phyloP scores from a whole-genome alignment of 2,797 vertebrate genomes.

The Cichlasoma orientale region DNA sequence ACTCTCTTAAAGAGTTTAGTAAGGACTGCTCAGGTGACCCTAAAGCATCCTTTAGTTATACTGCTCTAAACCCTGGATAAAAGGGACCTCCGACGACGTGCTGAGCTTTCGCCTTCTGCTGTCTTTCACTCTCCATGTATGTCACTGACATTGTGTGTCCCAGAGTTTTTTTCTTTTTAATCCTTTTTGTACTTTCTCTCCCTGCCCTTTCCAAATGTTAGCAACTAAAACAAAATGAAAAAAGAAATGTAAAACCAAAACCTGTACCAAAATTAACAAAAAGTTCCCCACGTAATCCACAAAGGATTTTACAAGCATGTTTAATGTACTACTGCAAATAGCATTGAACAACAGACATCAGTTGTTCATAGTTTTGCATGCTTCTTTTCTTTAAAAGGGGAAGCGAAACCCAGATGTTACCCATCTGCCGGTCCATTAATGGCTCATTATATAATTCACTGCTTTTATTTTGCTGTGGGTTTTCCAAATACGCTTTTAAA shows the following conservation, averaged over 20 bases:
- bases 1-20: neutral
- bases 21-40: neutral
- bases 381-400: conserved; percentile 5
- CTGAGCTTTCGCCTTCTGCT: neutral
- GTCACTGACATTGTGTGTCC: neutral
- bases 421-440: conserved; percentile 58
- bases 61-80: neutral
- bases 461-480: conserved; percentile 15
- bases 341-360: neutral
- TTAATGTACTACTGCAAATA: neutral
- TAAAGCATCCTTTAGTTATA: neutral
- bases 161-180: neutral
- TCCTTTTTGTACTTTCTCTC: neutral
- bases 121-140: neutral
- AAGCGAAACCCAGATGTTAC: conserved; percentile 60
- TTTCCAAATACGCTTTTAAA: neutral
- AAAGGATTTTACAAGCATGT: neutral
- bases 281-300: neutral
- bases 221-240: neutral
- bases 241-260: neutral
- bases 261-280: neutral
- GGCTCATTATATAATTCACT: conserved; percentile 44
- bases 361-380: neutral
- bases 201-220: neutral
- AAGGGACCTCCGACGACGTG: accelerated